Evolutionary conservation across 2,113 vertebrate species (phyloP).

Genomic region (Perca schrenkii): DNA sequence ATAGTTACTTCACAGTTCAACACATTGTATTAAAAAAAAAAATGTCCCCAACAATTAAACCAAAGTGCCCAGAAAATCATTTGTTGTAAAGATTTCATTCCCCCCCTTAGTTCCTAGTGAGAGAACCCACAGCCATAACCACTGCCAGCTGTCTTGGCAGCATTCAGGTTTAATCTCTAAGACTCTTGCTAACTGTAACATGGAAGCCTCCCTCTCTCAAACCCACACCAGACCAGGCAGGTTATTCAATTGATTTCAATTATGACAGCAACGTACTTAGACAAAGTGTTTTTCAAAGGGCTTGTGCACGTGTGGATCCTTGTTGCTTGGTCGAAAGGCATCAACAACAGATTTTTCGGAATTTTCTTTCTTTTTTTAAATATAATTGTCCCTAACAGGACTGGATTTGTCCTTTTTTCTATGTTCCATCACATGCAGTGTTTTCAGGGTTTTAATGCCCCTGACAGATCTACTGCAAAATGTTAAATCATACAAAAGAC

Average conservation of each 20-base stretch:
- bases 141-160: conserved; percentile 70
- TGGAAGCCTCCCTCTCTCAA: conserved; percentile 19
- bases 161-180: conserved; percentile 64
- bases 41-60: conserved; percentile 56
- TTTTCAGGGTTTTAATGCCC: background rate
- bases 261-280: conserved; percentile 43
- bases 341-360: conserved; percentile 10
- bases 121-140: conserved; percentile 17
- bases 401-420: background rate
- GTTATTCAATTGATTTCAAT: conserved; percentile 49
- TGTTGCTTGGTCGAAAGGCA: conserved; percentile 26
- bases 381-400: conserved; percentile 15
- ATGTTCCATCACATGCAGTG: background rate
- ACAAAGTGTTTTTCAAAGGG: conserved; percentile 41
- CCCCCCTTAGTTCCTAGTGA: conserved; percentile 25
- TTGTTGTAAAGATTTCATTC: conserved; percentile 51
- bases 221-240: conserved; percentile 40
- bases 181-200: conserved; percentile 56
- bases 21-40: background rate
- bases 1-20: conserved; percentile 35
- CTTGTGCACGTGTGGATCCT: conserved; percentile 13
- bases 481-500: background rate
- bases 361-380: background rate
- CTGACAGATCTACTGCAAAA: background rate
- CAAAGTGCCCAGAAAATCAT: conserved; percentile 57